Evolutionary conservation across 2,797 vertebrate species (phyloP).

Genomic region (Tapera naevia): DNA sequence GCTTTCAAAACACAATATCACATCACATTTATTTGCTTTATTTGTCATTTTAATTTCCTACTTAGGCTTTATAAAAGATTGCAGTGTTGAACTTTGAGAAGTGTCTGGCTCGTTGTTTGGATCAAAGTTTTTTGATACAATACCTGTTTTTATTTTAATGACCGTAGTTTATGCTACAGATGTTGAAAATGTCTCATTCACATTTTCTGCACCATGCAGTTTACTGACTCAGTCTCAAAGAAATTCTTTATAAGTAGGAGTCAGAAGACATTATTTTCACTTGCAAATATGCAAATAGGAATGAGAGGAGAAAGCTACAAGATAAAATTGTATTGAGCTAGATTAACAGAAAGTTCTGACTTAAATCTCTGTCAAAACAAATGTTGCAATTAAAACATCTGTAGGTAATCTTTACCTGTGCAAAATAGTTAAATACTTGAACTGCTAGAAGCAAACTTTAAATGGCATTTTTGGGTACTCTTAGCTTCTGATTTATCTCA

Average conservation of each 20-base stretch:
- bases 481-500: background rate
- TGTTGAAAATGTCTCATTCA: constrained; percentile 18
- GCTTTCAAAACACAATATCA: background rate
- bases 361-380: constrained; percentile 7
- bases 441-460: background rate
- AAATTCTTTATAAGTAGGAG: constrained; percentile 21
- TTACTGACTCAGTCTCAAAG: constrained; percentile 26
- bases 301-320: background rate
- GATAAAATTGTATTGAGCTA: constrained; percentile 1
- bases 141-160: background rate
- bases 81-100: background rate
- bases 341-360: constrained; percentile 10
- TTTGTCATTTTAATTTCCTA: background rate
- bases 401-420: background rate
- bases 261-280: constrained; percentile 32
- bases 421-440: background rate
- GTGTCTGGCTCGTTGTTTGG: background rate
- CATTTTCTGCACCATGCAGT: constrained; percentile 26
- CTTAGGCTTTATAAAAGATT: background rate
- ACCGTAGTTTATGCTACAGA: background rate
- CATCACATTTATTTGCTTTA: background rate
- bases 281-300: constrained; percentile 36
- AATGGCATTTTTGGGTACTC: background rate
- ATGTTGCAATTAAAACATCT: constrained; percentile 25
- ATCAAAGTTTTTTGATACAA: background rate